Evolutionary conservation across 1,140 invertebrate species (phyloP).

Genomic region (Lutraria rhynchaena): DNA sequence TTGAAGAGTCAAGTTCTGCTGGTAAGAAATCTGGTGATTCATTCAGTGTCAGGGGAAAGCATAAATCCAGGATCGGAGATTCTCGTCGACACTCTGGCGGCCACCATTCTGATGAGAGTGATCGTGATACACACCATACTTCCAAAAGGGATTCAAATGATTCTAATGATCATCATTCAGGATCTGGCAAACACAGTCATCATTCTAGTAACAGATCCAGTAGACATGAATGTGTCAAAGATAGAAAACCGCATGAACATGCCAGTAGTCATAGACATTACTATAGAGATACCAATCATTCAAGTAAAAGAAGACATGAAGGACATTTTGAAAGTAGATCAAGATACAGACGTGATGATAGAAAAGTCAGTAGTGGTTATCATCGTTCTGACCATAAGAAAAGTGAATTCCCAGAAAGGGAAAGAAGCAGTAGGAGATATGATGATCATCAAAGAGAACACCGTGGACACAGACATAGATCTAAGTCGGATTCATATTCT

Average conservation of each 20-base stretch:
- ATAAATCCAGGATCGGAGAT: constrained; percentile 29
- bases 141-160: constrained; percentile 3
- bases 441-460: not conserved
- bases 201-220: constrained; percentile 12
- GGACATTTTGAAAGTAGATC: not conserved
- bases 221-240: not conserved
- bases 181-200: not conserved
- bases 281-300: not conserved
- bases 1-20: constrained; percentile 2
- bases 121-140: not conserved
- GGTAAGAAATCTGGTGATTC: constrained; percentile 20
- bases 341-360: not conserved
- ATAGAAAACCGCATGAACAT: not conserved
- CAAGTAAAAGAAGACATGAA: not conserved
- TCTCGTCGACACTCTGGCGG: not conserved
- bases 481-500: not conserved
- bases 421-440: not conserved
- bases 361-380: not conserved
- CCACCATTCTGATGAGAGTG: not conserved
- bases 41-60: constrained; percentile 22
- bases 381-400: not conserved
- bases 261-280: not conserved
- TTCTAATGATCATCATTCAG: not conserved
- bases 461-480: not conserved
- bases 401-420: not conserved